phyloP scores from a whole-genome alignment of 2,797 vertebrate species.

The Enteromius argenteus region DNA sequence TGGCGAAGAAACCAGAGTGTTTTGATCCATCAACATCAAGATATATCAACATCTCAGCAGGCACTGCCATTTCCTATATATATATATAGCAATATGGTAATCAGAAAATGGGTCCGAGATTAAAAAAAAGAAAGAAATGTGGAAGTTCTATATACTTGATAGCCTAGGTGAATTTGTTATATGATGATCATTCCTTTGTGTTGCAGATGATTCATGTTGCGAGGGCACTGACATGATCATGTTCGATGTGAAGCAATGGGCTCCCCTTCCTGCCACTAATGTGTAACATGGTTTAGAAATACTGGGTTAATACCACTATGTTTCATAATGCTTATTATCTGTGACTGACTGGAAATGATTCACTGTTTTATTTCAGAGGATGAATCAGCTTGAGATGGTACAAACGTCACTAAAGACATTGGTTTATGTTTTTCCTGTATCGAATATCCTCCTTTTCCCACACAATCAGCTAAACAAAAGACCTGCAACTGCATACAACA shows the following conservation, averaged over 20 bases:
- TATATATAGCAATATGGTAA: background rate
- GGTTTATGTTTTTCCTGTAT: background rate
- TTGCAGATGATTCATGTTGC: constrained; percentile 62
- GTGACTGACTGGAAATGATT: background rate
- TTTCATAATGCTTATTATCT: background rate
- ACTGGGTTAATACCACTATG: background rate
- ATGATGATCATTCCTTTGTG: background rate
- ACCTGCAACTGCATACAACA: background rate
- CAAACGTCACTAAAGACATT: background rate
- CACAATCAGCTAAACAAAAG: background rate
- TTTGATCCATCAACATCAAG: constrained; percentile 70
- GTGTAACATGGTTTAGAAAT: constrained; percentile 56
- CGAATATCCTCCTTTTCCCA: background rate
- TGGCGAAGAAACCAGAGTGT: constrained; percentile 54
- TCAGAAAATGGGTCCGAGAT: constrained; percentile 53
- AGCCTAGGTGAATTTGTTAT: background rate
- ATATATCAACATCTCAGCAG: constrained; percentile 60
- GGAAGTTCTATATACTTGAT: constrained; percentile 27
- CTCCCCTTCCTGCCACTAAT: constrained; percentile 58
- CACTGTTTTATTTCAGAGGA: background rate
- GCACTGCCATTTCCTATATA: constrained; percentile 55
- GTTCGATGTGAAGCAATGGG: constrained; percentile 41
- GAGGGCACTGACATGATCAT: constrained; percentile 30
- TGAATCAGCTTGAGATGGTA: background rate
- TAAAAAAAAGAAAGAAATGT: background rate